Evolutionary conservation across 2,797 vertebrate genomes (phyloP), one percentile per base, ranked within the genome.

Genomic region (Siniperca undulata): DNA sequence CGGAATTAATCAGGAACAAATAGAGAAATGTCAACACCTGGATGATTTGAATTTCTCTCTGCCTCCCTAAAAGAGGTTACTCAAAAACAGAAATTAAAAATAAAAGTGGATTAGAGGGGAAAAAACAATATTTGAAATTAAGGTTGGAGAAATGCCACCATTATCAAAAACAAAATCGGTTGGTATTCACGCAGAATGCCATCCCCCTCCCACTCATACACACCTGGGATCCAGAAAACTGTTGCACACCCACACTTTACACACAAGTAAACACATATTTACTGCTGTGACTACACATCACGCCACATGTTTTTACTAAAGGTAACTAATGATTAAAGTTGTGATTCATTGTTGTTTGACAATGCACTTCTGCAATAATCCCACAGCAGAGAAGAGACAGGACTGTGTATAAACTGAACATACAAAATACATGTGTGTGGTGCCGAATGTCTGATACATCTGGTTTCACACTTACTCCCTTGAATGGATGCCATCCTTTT

Each of bases 111-210:
- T 78, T 44, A 70, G 22, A 73, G 22, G 38, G 10, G 16, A 9
- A 73, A 62, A 36, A 14, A 24, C 7, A 13, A 59, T 20, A 67
- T 66, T 42, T 77, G 17, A 83, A 65, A 78, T 58, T 5, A 74
- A 77, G 64, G 44, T 71, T 74, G 11, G 52, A 67, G 64, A 89
- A 77, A 77, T 77, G 60, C 12, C 71, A 80, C 8, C 24, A n/a
- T 83, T 85, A 88, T 83, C 62, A 78, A 77, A 88, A 83, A 77
- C 75, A 71, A 77, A 64, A 82, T 81, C 44, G 61, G 50, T 53
- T 75, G 56, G 58, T 86, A 71, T 85, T 85, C 79, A 68, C 11
- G 12, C n/a, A 78, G 46, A 24, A 76, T 50, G 27, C 34, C 42
- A 38, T 66, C 38, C 17, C 78, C 66, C 53, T 77, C 79, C 82